Evolutionary conservation across 1,140 invertebrate genomes (phyloP), one percentile per base, ranked within the genome.

Genomic region (Elysia chlorotica): DNA sequence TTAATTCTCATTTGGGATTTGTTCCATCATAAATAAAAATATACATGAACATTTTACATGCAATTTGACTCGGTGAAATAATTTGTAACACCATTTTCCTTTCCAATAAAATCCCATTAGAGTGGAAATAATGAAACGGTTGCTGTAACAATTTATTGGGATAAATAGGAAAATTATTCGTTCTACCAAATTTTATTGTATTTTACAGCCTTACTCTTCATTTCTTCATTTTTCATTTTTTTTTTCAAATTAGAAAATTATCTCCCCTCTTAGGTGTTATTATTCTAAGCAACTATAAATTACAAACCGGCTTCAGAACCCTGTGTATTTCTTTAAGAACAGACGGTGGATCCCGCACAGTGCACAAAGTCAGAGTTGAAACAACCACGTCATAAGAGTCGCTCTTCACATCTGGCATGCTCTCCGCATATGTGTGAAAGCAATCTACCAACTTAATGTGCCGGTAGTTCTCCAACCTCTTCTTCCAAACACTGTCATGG

Each of bases 351-450:
- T 68, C 23, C 21, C 65, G 38, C 1, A 68, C 65, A n/a, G 65
- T 54, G 41, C 65, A 68, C 28, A 68, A 10, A 35, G 65, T 68
- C n/a, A 68, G 48, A 30, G 65, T 68, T 28, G 41, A 68, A 28
- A 68, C 65, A 3, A 68, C 65, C 19, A 35, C 65, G 35, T 68
- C 65, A 21, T 31, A 68, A 2, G 48, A 48, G 2, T 68, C 48
- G 25, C 48, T 68, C 30, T 54, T 48, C 1, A 68, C 48, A 19
- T 25, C n/a, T 4, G 48, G 25, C 65, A 68, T 68, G 35, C 56
- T 56, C 56, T 68, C 65, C 33, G 41, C 65, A 56, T 54, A 68
- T 25, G 35, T 35, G 19, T 35, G 23, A 23, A 68, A 28, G 56
- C 53, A 68, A 17, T 48, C 65, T 19, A 23, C 6, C 23, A 68